Evolutionary conservation across 37 sponge, comb jelly and placozoan species (phyloP), one percentile per base, ranked within the genome.

Genomic region (Corticium candelabrum): DNA sequence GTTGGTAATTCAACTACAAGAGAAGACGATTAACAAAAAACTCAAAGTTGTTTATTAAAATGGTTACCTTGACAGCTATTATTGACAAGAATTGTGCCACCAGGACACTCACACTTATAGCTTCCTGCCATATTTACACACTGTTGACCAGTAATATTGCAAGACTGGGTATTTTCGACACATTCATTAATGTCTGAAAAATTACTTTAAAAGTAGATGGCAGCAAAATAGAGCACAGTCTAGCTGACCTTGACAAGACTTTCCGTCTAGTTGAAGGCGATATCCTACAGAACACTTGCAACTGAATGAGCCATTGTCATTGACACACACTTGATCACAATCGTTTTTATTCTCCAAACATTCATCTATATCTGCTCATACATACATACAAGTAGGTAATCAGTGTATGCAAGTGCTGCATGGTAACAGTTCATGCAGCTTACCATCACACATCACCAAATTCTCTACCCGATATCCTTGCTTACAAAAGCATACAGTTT

Each of bases 251-350:
- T 27, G 11, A 21, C 62, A 50, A 11, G 62, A 27, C 11, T 11
- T 21, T 11, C 62, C 62, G 62, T 50, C 62, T 11, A 11, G 11
- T 27, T 50, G 15, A 21, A 50, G 62, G 21, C 62, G 62, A 21
- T 69, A 87, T 0, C 87, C 87, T 30, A 29, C 32, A 34, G 7
- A 40, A 40, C 87, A 87, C 2, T 68, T 50, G 76, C 87, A 87
- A 35, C 31, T 1, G 40, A 40, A 87, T 38, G 77, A 41, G 40
- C 89, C 89, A 40, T 27, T 40, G 31, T 79, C 78, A 41, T 89
- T 89, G 77, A 41, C 41, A 39, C 89, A 89, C 7, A 38, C 21
- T 68, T 89, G 89, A 31, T 78, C 40, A 85, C 89, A 89, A 4
- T 32, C 33, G 3, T 34, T 80, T 7, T 35, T 21, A 21, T 50